Evolutionary conservation across 2,113 vertebrate species (phyloP).

Genomic region (Istiophorus platypterus): DNA sequence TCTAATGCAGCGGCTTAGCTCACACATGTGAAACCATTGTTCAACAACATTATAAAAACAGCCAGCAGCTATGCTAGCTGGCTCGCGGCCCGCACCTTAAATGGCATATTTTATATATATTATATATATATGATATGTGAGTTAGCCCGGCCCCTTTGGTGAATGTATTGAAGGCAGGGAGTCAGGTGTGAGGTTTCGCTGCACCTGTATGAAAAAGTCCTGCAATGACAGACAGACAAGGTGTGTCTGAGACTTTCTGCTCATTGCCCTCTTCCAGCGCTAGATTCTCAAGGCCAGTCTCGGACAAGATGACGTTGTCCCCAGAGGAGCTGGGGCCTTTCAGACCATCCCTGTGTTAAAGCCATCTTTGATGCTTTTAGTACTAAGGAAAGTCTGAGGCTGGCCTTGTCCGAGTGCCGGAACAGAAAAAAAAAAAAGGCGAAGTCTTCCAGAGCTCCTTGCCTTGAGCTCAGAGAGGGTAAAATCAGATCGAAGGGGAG

Average conservation of each 20-base stretch:
- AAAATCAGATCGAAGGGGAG: slow-evolving; percentile 63
- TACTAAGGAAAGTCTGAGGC: neutral
- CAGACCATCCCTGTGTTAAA: slow-evolving; percentile 10
- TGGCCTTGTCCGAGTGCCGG: slow-evolving; percentile 10
- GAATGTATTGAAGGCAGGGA: slow-evolving; percentile 66
- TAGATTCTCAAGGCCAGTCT: neutral
- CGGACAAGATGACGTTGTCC: slow-evolving; percentile 1
- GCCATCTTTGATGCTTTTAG: slow-evolving; percentile 4
- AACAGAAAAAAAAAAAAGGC: slow-evolving; percentile 42
- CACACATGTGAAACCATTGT: slow-evolving; percentile 40
- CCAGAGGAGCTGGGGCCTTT: slow-evolving; percentile 36
- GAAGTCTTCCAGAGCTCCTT: slow-evolving; percentile 63
- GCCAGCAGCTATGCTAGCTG: slow-evolving; percentile 80
- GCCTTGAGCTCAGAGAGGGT: slow-evolving; percentile 62
- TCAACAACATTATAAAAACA: slow-evolving; percentile 36
- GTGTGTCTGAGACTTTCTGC: slow-evolving; percentile 61
- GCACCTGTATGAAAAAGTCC: slow-evolving; percentile 34
- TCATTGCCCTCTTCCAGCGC: slow-evolving; percentile 36
- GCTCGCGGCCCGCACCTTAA: slow-evolving; percentile 75
- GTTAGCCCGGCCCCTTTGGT: slow-evolving; percentile 85
- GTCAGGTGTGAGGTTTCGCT: slow-evolving; percentile 51
- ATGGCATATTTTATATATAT: slow-evolving; percentile 89
- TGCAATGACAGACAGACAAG: slow-evolving; percentile 63
- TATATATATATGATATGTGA: slow-evolving; percentile 90
- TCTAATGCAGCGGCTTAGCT: slow-evolving; percentile 84